These are phyloP conservation scores for Maniola jurtina DNA, from an alignment of 1,140 invertebrate genomes.

Conservation along the genomic window DNA sequence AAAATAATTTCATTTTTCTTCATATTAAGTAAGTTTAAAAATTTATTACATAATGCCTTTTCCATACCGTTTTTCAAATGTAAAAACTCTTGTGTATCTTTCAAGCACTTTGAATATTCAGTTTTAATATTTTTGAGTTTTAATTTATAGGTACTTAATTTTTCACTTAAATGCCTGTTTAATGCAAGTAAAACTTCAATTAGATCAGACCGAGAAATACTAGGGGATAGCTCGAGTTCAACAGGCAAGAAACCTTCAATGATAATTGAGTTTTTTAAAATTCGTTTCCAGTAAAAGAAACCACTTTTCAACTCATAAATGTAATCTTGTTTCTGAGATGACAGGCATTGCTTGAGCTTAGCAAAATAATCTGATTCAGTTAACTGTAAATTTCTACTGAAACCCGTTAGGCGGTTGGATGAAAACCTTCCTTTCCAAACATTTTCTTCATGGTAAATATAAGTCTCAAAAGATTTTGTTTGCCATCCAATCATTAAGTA, in stretches of 20 bases:
- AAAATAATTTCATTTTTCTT: conserved; percentile 36
- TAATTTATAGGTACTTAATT: conserved; percentile 35
- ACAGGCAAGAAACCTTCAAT: conserved; percentile 62
- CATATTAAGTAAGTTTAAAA: conserved; percentile 47
- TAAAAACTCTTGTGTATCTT: conserved; percentile 62
- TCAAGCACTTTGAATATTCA: conserved; percentile 54
- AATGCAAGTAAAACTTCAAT: conserved; percentile 45
- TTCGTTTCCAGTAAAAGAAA: conserved; percentile 65
- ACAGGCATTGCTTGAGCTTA: conserved; percentile 43
- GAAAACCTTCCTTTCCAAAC: conserved; percentile 64
- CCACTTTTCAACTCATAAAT: conserved; percentile 59
- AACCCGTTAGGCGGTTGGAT: conserved; percentile 44
- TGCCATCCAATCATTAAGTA: conserved; percentile 58
- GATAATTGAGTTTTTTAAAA: conserved; percentile 41
- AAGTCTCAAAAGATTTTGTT: conserved; percentile 53
- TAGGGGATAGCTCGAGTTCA: conserved; percentile 42
- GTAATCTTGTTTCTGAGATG: conserved; percentile 49
- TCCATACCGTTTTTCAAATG: conserved; percentile 63
- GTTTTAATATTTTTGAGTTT: conserved; percentile 43
- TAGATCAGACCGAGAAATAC: conserved; percentile 39
- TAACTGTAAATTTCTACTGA: conserved; percentile 57
- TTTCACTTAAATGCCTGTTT: conserved; percentile 49
- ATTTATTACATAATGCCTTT: conserved; percentile 55
- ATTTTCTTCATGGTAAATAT: conserved; percentile 47
- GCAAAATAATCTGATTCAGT: conserved; percentile 45